phyloP scores from a whole-genome alignment of 2,888 invertebrate genomes.

The Leptopilina drosophilae region DNA sequence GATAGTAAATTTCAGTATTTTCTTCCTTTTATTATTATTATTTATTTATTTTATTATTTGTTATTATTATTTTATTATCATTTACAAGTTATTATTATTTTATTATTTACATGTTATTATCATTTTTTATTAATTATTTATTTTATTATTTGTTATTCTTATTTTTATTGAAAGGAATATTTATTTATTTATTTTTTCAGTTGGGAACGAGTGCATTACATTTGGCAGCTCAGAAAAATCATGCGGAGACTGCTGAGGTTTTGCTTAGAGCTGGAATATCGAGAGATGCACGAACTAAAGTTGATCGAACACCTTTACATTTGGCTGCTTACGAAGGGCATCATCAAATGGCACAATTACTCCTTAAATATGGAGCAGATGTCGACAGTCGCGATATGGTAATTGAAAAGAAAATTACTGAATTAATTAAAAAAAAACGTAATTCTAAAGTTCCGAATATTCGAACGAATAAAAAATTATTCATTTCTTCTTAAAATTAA shows the following conservation, averaged over 20 bases:
- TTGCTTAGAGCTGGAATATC: conserved; percentile 91
- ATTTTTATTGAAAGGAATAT: too few species aligned
- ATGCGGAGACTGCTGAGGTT: conserved; percentile 87
- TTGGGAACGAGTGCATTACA: conserved; percentile 94
- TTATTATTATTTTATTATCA: too few species aligned
- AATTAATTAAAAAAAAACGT: too few species aligned
- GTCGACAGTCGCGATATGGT: conserved; percentile 89
- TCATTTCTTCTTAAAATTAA: too few species aligned
- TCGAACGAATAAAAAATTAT: conserved; percentile 32
- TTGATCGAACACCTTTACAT: conserved; percentile 94
- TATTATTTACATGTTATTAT: too few species aligned
- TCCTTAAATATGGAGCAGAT: conserved; percentile 84
- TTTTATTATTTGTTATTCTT: too few species aligned
- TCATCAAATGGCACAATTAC: conserved; percentile 83
- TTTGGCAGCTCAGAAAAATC: conserved; percentile 90
- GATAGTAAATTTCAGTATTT: too few species aligned
- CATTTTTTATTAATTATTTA: too few species aligned
- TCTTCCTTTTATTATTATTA: too few species aligned
- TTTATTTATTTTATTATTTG: too few species aligned
- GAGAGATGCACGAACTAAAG: conserved; percentile 93
- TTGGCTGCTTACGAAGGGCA: conserved; percentile 92
- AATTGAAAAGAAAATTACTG: conserved; percentile 52
- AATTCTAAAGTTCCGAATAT: too few species aligned
- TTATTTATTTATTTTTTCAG: conserved; percentile 80
- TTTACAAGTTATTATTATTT: too few species aligned